Conservation (phyloP, 2,797 vertebrate species). For the Schizopygopsis malacanthus region DNA sequence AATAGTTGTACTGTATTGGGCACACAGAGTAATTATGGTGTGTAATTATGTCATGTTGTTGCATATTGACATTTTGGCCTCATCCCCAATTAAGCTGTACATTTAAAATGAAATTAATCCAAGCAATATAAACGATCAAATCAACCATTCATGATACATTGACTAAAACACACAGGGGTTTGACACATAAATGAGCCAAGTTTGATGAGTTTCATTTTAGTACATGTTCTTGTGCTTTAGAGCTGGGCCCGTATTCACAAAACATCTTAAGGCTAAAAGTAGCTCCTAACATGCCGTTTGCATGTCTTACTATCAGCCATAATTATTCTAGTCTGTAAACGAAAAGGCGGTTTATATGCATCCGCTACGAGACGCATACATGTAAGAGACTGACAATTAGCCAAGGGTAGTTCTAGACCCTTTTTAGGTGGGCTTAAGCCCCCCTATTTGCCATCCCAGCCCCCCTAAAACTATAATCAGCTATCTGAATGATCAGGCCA, state of each 20-base stretch:
- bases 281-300: no score
- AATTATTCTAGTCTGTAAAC: no score
- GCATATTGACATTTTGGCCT: background rate
- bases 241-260: background rate
- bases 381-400: no score
- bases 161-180: background rate
- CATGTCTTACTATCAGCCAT: no score
- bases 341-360: no score
- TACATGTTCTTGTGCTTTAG: background rate
- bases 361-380: no score
- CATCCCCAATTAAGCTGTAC: background rate
- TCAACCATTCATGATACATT: background rate
- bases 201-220: constrained; percentile 49
- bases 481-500: no score
- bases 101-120: constrained; percentile 1
- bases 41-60: constrained; percentile 4
- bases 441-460: no score
- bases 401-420: no score
- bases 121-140: background rate
- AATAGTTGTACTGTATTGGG: background rate
- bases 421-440: no score
- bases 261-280: no score
- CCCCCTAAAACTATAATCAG: no score
- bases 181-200: background rate
- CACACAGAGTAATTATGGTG: background rate